These are phyloP conservation scores for Austrofundulus limnaeus DNA, from an alignment of 2,113 vertebrate species.

Conservation along the genomic window DNA sequence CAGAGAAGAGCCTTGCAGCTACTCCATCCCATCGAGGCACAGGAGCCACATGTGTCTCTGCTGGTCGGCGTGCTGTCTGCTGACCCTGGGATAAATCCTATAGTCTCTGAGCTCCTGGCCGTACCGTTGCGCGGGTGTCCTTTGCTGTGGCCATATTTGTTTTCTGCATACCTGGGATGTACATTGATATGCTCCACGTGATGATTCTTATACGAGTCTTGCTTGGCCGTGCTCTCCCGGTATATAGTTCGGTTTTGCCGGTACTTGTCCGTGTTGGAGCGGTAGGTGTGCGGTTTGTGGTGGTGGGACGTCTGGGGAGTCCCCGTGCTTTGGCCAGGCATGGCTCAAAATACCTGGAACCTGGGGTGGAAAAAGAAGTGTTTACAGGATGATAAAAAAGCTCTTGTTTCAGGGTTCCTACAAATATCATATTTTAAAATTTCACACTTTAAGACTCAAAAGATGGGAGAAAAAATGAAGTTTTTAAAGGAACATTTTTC, in stretches of 20 bases:
- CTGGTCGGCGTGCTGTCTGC: constrained; percentile 75
- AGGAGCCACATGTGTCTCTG: constrained; percentile 80
- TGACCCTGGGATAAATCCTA: constrained; percentile 88
- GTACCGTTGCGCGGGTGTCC: constrained; percentile 77
- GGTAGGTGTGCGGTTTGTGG: constrained; percentile 63
- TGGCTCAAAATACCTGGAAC: constrained; percentile 79
- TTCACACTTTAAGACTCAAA: too few relatives aligned
- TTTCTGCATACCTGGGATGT: constrained; percentile 56
- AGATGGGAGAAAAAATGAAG: too few relatives aligned
- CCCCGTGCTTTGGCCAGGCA: constrained; percentile 84
- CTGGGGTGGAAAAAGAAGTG: constrained; percentile 43
- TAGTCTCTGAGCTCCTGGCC: constrained; percentile 81
- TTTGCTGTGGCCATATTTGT: constrained; percentile 71
- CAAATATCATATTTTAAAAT: background rate
- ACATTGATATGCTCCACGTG: constrained; percentile 57
- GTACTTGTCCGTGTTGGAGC: constrained; percentile 74
- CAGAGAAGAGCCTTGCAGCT: constrained; percentile 76
- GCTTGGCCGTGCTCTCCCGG: constrained; percentile 71
- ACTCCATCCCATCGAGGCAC: constrained; percentile 84
- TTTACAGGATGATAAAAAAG: constrained; percentile 5
- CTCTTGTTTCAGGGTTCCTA: background rate
- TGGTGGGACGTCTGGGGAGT: constrained; percentile 63
- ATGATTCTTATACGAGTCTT: constrained; percentile 78
- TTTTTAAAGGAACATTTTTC: too few relatives aligned
- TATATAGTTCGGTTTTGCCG: constrained; percentile 63